Conservation (phyloP, 1,140 invertebrate genomes). For the Hyles vespertilio region DNA sequence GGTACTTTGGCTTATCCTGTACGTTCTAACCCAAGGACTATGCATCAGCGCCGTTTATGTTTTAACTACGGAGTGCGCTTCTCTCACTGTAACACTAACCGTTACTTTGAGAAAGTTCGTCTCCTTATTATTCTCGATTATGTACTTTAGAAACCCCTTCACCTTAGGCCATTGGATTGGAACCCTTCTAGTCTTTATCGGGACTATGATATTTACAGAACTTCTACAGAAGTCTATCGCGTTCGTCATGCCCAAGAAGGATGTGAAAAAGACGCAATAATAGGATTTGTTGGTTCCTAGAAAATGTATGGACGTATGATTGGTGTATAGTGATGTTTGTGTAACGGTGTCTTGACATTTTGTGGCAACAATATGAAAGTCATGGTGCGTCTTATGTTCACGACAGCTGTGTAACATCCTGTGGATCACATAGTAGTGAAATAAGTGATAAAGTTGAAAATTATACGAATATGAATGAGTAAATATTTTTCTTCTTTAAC, state of each 20-base stretch:
- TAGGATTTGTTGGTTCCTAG: not conserved
- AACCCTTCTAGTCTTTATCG: slow-evolving; percentile 92
- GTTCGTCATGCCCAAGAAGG: slow-evolving; percentile 39
- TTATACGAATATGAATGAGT: no score
- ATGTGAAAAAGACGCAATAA: slow-evolving; percentile 38
- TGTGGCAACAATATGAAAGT: no score
- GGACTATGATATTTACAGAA: slow-evolving; percentile 95
- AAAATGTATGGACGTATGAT: no score
- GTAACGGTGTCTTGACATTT: no score
- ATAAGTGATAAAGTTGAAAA: no score
- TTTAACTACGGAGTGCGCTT: slow-evolving; percentile 94
- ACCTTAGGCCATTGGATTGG: slow-evolving; percentile 95
- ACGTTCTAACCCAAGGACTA: slow-evolving; percentile 94
- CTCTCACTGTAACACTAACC: slow-evolving; percentile 96
- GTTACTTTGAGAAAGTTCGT: slow-evolving; percentile 97
- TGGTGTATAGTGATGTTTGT: no score
- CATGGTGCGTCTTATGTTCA: no score
- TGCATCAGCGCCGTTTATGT: slow-evolving; percentile 97
- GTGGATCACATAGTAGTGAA: no score
- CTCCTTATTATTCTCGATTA: slow-evolving; percentile 95
- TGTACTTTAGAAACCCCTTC: slow-evolving; percentile 97
- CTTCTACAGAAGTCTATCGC: slow-evolving; percentile 72
- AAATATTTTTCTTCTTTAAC: no score
- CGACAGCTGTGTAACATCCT: no score
- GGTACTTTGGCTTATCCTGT: slow-evolving; percentile 88